These are phyloP conservation scores for Sesia apiformis DNA, from an alignment of 2,888 invertebrate genomes.

Conservation along the genomic window DNA sequence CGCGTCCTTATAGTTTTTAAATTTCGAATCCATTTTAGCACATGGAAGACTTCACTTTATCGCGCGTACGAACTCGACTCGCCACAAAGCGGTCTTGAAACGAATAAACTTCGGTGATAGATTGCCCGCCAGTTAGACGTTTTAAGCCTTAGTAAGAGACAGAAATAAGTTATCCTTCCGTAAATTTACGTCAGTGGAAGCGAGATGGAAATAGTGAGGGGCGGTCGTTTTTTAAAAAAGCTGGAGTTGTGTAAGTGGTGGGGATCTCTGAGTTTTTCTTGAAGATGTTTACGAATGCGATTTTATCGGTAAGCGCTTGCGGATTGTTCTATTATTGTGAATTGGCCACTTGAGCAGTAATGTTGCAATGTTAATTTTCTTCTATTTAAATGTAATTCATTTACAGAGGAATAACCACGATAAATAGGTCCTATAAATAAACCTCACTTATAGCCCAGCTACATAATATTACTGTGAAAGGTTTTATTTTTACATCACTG, in stretches of 20 bases:
- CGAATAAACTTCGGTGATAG: constrained; percentile 71
- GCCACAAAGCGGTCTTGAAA: constrained; percentile 68
- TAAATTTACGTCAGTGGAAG: constrained; percentile 16
- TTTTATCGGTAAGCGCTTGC: constrained; percentile 58
- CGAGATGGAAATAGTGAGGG: constrained; percentile 35
- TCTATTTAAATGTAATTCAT: not conserved
- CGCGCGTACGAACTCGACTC: constrained; percentile 47
- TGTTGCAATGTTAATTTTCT: not conserved
- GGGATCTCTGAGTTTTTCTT: constrained; percentile 73
- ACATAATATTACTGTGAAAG: no score
- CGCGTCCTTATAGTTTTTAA: constrained; percentile 49
- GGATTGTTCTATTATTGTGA: constrained; percentile 23
- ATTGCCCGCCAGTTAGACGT: constrained; percentile 65
- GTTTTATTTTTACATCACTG: no score
- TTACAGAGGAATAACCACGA: no score
- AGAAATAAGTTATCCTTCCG: constrained; percentile 14
- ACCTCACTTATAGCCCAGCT: no score
- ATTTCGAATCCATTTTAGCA: constrained; percentile 61
- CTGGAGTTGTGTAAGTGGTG: constrained; percentile 68
- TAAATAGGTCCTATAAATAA: no score
- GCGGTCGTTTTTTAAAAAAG: constrained; percentile 64
- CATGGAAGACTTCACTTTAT: constrained; percentile 29
- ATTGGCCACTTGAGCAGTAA: constrained; percentile 26
- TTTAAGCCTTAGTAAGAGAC: constrained; percentile 60
- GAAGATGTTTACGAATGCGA: constrained; percentile 72